phyloP scores from a whole-genome alignment of 2,113 vertebrate species.

The Callionymus lyra region DNA sequence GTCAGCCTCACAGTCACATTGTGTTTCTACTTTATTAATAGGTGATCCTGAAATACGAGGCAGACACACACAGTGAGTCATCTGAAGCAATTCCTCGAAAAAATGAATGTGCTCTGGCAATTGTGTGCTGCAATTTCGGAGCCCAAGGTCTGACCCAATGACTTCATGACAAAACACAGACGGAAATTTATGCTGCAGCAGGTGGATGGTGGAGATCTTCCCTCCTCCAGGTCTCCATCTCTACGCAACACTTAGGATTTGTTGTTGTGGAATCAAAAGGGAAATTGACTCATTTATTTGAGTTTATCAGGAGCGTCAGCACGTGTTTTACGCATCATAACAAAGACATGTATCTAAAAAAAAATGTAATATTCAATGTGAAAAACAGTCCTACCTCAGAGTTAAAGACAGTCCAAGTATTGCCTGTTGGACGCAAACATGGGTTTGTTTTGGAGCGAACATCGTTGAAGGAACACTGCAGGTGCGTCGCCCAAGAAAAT shows the following conservation, averaged over 20 bases:
- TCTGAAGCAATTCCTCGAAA: too few species aligned
- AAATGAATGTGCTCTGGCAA: neutral
- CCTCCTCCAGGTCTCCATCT: constrained; percentile 16
- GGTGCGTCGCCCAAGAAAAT: constrained; percentile 25
- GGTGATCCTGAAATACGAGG: neutral
- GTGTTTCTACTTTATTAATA: too few species aligned
- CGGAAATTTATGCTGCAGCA: constrained; percentile 4
- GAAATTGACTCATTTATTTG: too few species aligned
- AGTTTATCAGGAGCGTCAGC: too few species aligned
- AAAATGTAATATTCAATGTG: too few species aligned
- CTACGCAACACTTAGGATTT: too few species aligned
- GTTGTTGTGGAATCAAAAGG: too few species aligned
- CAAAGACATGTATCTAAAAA: too few species aligned
- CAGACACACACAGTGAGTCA: too few species aligned
- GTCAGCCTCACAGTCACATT: too few species aligned
- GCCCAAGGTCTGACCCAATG: constrained; percentile 8
- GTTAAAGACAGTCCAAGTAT: constrained; percentile 35
- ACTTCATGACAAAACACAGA: constrained; percentile 14
- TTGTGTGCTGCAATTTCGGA: constrained; percentile 1
- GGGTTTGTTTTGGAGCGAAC: constrained; percentile 32
- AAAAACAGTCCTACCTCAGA: constrained; percentile 39
- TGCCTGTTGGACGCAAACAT: constrained; percentile 23
- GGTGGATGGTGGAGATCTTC: constrained; percentile 38
- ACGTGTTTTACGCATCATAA: too few species aligned
- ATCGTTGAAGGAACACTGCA: constrained; percentile 29